Base-by-base conservation (phyloP, 2,797 vertebrate species). In the Chrosomus eos region DNA sequence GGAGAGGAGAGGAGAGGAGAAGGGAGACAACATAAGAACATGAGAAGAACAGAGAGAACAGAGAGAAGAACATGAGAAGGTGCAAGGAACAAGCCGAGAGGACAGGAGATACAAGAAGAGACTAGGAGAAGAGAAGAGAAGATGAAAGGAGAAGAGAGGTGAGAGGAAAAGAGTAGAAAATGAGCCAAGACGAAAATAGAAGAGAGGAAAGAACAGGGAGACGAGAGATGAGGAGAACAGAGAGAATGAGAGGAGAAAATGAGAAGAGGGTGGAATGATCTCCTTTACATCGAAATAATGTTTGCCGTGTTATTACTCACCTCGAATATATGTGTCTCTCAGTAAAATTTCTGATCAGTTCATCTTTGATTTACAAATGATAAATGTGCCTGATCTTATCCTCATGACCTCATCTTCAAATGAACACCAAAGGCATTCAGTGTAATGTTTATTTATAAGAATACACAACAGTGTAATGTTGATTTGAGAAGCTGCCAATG, bases 401-500 rank as follows among this genome's bases (percentile, higher is more conserved):
- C 18, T 67, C 33, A 5, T 33, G 64, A 67, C 33, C 64, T 67
- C 60, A 62, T 58, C 55, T 58, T 5, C 5, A 1, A 48, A 16
- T 10, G 10, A 53, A 74, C 11, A 55, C 13, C 28, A 11, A 74
- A 33, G 13, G 33, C 28, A 51, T 51, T 80, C 8, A 51, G 28
- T 28, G 19, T 40, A 11, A 55, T 51, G 48, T 81, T 68, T 70
- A 4, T 26, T 51, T 67, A 38, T 26, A 21, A 26, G 14, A n/a
- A n/a, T n/a, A n/a, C n/a, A n/a, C n/a, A n/a, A n/a, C n/a, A n/a
- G n/a, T n/a, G n/a, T n/a, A n/a, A n/a, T n/a, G n/a, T n/a, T n/a
- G 76, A 48, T 64, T 21, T 79, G 76, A 23, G n/a, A 23, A 80
- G 43, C 45, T 70, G 16, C 26, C 45, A 55, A n/a, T 70, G 64